These are phyloP conservation scores for Elephantulus edwardii DNA, from an alignment of 2,113 vertebrate genomes.

Conservation along the genomic window DNA sequence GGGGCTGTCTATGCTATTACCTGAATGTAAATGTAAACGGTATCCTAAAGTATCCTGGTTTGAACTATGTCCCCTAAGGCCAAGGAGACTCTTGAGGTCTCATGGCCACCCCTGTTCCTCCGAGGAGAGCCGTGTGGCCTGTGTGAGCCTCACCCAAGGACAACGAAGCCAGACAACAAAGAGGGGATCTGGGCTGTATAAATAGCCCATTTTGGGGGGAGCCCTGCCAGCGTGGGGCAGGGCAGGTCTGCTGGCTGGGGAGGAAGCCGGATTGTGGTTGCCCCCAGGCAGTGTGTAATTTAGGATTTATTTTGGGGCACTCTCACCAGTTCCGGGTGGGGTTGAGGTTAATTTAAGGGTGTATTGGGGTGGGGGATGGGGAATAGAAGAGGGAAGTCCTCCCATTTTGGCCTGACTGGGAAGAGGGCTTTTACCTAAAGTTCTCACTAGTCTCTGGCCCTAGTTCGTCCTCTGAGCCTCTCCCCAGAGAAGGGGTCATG, in stretches of 20 bases:
- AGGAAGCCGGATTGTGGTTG: slow-evolving; percentile 52
- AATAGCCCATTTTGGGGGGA: slow-evolving; percentile 44
- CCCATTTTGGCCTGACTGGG: not conserved
- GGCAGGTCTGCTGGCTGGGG: not conserved
- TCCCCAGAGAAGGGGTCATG: not conserved
- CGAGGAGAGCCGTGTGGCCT: not conserved
- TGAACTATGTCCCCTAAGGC: not conserved
- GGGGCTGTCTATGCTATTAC: too few relatives aligned
- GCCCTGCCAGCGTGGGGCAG: not conserved
- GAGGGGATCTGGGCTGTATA: slow-evolving; percentile 48
- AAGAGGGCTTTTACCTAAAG: not conserved
- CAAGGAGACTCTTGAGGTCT: not conserved
- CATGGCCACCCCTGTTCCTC: not conserved
- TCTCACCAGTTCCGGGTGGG: slow-evolving; percentile 49
- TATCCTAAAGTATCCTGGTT: not conserved
- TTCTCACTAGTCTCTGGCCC: not conserved
- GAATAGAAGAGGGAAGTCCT: slow-evolving; percentile 35
- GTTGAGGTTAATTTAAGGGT: slow-evolving; percentile 67
- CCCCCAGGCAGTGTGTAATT: slow-evolving; percentile 67
- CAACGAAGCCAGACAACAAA: slow-evolving; percentile 34
- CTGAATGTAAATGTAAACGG: not conserved
- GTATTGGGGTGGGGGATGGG: slow-evolving; percentile 20
- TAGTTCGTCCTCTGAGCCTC: not conserved
- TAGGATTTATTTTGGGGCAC: slow-evolving; percentile 72
- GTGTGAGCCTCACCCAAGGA: slow-evolving; percentile 27